Base-by-base conservation (phyloP, 2,113 vertebrate species). In the Chaetops frenatus region DNA sequence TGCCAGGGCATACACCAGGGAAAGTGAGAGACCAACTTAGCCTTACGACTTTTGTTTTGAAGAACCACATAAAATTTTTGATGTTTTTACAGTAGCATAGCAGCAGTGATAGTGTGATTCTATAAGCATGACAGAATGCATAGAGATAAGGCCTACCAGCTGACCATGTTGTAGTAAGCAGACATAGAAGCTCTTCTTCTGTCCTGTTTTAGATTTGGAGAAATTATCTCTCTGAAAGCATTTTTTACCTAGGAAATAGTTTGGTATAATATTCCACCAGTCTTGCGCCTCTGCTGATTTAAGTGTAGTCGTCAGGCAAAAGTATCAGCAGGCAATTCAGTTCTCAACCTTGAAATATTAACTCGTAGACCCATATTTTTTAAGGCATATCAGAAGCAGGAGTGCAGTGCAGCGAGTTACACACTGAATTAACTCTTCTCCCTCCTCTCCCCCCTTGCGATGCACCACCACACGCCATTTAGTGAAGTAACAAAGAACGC, bases 391-490 rank as follows among this genome's bases (percentile, higher is more conserved):
- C n/a, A 33, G 47, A 66, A 74, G 72, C 76, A 42, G 71, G 35
- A 88, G 57, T 6, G 47, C 64, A 36, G 51, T 2, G 0, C 60
- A 78, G 76, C n/a, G 67, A 15, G 38, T 69, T 65, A 33, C 56
- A 17, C 31, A 7, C 44, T 25, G 69, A 66, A 66, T 92, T 73
- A 56, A 84, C 85, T 66, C 53, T 86, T 61, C 44, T 74, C 18
- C 64, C 48, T 67, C 33, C 36, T 61, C 33, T 69, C 45, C 78
- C 81, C 61, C 28, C 40, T 16, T 16, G 5, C 61, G 65, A 45
- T 81, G 76, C 92, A 69, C 27, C 5, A 89, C 94, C 85, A 92
- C 65, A 42, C 40, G 62, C 96, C 95, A 90, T 84, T 95, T 93
- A 94, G 83, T 92, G 94, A 91, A 74, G 71, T 42, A 40, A 83